Evolutionary conservation across 2,888 invertebrate species (phyloP), one percentile per base, ranked within the genome.

Genomic region (Drosophila monieri): DNA sequence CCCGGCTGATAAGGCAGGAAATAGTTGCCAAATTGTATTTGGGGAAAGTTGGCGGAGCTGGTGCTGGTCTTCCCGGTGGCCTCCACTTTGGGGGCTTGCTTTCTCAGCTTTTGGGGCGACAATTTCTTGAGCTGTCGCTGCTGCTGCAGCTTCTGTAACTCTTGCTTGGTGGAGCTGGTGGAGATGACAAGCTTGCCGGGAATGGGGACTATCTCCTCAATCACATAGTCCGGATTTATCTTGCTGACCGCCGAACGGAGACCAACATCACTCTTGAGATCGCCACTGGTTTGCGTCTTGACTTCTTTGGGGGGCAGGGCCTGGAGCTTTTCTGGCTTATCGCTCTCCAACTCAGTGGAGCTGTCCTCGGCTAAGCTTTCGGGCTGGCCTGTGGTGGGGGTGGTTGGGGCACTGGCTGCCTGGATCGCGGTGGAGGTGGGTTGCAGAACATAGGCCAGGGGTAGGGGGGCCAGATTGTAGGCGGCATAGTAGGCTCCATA

Each of bases 31-130:
- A 91, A 89, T 0, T 89, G 89, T 66, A 90, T 90, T 62, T 89
- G 80, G 0, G 91, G 89, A 35, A 90, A 83, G 54, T 80, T 89
- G 25, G 84, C 80, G 1, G 87, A 80, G 2, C 88, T 89, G 8
- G 88, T 89, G n/a, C 89, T 86, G 23, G 91, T 91, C 59, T 75
- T 79, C 12, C 91, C 91, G 0, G 85, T 91, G 32, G 90, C 90
- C 59, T 90, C 91, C 15, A 90, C 90, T 65, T 85, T 88, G 1
- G 74, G 77, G 44, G 12, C 64, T 46, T 58, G 52, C n/a, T 62
- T 43, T 6, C 80, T 73, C n/a, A 46, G 48, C 18, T 65, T 39
- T 23, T 32, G 27, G 27, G 74, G 5, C n/a, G 57, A 12, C 1
- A 62, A 27, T 21, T 80, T 81, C 32, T 49, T 74, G 10, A 56